Evolutionary conservation across 2,113 vertebrate species (phyloP).

Genomic region (Pelusios castaneus): DNA sequence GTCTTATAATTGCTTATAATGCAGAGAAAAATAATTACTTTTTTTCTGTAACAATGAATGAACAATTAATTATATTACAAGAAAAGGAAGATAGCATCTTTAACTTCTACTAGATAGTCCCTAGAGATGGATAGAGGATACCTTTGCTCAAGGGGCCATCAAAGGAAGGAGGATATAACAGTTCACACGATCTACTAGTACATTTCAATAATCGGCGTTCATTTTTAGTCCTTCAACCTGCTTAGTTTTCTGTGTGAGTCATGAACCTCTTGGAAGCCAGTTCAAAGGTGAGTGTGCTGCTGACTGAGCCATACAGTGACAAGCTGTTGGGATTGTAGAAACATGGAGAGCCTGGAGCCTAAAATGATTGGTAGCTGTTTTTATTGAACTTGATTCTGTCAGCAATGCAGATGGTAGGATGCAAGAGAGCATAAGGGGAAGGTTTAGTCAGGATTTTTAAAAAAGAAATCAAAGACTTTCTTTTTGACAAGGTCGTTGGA

Average conservation of each 20-base stretch:
- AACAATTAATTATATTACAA: background rate
- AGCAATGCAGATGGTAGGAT: slow-evolving; percentile 6
- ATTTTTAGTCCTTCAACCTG: slow-evolving; percentile 11
- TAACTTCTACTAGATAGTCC: background rate
- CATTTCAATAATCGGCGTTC: background rate
- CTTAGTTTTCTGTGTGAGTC: slow-evolving; percentile 7
- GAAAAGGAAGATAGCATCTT: background rate
- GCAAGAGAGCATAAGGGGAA: slow-evolving; percentile 26
- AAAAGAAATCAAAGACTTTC: slow-evolving; percentile 60
- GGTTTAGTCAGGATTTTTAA: slow-evolving; percentile 45
- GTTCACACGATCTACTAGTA: background rate
- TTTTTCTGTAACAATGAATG: background rate
- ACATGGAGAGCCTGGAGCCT: slow-evolving; percentile 9
- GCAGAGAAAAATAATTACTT: background rate
- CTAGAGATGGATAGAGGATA: background rate
- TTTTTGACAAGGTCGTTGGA: slow-evolving; percentile 40
- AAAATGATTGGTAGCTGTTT: slow-evolving; percentile 32
- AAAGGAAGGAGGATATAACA: background rate
- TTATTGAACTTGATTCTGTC: slow-evolving; percentile 46
- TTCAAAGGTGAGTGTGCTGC: background rate
- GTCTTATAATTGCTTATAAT: background rate
- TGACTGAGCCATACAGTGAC: background rate
- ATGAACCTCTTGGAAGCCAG: slow-evolving; percentile 18
- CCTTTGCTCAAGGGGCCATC: background rate
- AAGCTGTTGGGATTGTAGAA: background rate